phyloP scores from a whole-genome alignment of 2,113 vertebrate species.

The Sus scrofa region T2T-Sscrofa CM000818.6:44411001-44411500 shows the following conservation, averaged over 20 bases:
- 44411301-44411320: background rate
- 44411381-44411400: too few relatives aligned
- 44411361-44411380: too few relatives aligned
- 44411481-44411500: too few relatives aligned
- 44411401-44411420: too few relatives aligned
- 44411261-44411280: conserved; percentile 3
- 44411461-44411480: too few relatives aligned
- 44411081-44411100: background rate
- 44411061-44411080: background rate
- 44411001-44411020: background rate
- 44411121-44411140: background rate
- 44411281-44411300: background rate
- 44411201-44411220: background rate
- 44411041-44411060: background rate
- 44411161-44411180: too few relatives aligned
- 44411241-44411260: background rate
- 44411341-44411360: too few relatives aligned
- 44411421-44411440: too few relatives aligned
- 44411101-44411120: conserved; percentile 31
- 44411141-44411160: background rate
- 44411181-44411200: background rate
- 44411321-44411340: background rate
- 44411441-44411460: too few relatives aligned
- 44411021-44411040: background rate
- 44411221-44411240: background rate